These are phyloP conservation scores for Megalops cyprinoides DNA, from an alignment of 2,797 vertebrate genomes.

Conservation along the genomic window DNA sequence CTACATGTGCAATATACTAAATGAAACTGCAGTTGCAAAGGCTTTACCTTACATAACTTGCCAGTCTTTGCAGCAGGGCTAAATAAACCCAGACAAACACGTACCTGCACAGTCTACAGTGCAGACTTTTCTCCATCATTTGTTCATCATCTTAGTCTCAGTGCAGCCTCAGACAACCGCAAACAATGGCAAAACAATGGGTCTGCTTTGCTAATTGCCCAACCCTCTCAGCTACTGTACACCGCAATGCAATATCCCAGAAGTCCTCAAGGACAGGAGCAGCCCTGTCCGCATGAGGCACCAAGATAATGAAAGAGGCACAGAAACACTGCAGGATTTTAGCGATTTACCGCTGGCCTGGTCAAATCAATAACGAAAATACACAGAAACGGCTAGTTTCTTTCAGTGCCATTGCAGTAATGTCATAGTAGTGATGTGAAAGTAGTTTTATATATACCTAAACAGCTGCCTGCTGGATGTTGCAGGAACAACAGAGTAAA, in stretches of 20 bases:
- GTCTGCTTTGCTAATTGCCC: neutral
- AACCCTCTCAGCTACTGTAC: neutral
- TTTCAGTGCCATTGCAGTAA: neutral
- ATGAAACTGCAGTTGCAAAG: no score
- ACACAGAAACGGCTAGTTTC: neutral
- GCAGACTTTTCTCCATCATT: neutral
- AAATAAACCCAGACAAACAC: no score
- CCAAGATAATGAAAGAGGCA: neutral
- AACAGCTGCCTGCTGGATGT: no score
- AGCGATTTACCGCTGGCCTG: slow-evolving; percentile 34
- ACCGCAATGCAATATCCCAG: no score
- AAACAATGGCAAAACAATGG: neutral
- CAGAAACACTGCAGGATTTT: slow-evolving; percentile 28
- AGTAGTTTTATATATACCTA: no score
- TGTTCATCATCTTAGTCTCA: neutral
- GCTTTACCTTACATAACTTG: no score
- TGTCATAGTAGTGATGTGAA: no score
- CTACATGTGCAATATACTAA: no score
- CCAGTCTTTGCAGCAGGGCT: no score
- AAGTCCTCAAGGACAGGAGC: neutral
- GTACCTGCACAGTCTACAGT: no score
- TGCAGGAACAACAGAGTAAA: no score
- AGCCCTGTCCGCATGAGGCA: neutral
- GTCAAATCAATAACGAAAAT: neutral
- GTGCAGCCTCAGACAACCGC: neutral